Percentiles rank a stretch among this genome's conserved stretches.
Evolutionary conservation across 2,888 invertebrate genomes (phyloP).

Genomic region (Crematogaster levior): DNA sequence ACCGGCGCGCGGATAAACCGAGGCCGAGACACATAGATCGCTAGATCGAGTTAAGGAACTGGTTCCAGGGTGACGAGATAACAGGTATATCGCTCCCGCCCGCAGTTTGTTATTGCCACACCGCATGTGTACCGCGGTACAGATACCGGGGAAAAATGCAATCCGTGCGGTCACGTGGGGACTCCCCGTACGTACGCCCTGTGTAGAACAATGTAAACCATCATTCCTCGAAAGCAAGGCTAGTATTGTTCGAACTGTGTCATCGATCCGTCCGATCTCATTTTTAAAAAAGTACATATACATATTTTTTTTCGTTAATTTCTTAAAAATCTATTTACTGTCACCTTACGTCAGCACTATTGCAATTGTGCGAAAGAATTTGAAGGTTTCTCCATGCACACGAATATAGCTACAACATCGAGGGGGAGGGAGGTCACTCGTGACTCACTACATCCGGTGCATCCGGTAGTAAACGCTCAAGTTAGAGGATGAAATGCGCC

Average conservation of each 20-base stretch:
- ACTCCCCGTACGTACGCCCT: not conserved
- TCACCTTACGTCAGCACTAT: not conserved
- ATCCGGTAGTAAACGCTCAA: not conserved
- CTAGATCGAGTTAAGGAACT: slow-evolving; percentile 34
- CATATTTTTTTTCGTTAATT: not conserved
- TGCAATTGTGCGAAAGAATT: too few relatives aligned
- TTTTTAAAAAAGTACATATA: not conserved
- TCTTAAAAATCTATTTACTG: not conserved
- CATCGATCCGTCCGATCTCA: not conserved
- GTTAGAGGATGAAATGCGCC: slow-evolving; percentile 11
- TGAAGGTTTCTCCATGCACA: not conserved
- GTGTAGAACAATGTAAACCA: not conserved
- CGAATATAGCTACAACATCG: not conserved
- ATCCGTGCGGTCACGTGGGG: not conserved
- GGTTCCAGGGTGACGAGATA: slow-evolving; percentile 24
- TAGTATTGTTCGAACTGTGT: not conserved
- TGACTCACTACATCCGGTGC: slow-evolving; percentile 1
- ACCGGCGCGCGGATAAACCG: slow-evolving; percentile 19
- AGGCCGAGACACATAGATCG: slow-evolving; percentile 27
- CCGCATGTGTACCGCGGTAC: not conserved
- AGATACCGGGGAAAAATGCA: not conserved
- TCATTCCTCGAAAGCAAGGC: not conserved
- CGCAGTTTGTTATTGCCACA: slow-evolving; percentile 6
- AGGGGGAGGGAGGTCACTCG: not conserved
- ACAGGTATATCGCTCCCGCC: slow-evolving; percentile 22